Evolutionary conservation across 2,888 invertebrate genomes (phyloP).

Genomic region (Leucophenga montana): DNA sequence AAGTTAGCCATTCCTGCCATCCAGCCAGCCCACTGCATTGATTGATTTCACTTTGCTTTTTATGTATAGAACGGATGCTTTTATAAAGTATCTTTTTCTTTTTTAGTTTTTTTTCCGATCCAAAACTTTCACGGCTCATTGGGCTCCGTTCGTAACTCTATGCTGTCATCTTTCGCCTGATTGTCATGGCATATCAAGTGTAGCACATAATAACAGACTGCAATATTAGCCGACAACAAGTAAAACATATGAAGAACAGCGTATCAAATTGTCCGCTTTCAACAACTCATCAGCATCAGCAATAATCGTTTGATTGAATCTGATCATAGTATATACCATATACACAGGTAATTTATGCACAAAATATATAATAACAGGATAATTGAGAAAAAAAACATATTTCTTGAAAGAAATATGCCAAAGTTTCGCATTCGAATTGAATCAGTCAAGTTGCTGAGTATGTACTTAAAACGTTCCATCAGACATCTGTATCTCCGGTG

Average conservation of each 20-base stretch:
- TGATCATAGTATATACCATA: no score
- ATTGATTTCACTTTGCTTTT: conserved; percentile 24
- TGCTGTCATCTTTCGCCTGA: not conserved
- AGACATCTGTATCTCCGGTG: no score
- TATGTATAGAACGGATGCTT: not conserved
- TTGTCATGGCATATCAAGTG: conserved; percentile 25
- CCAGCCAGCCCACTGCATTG: conserved; percentile 12
- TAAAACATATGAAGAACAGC: no score
- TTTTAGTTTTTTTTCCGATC: not conserved
- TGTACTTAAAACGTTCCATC: no score
- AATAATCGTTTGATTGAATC: no score
- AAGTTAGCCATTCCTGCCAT: not conserved
- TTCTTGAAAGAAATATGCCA: no score
- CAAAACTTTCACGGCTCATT: conserved; percentile 25
- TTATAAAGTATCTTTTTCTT: not conserved
- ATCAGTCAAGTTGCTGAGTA: no score
- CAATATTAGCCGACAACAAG: conserved; percentile 19
- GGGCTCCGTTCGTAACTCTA: not conserved
- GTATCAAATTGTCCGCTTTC: not conserved
- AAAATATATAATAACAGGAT: no score
- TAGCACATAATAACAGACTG: conserved; percentile 24
- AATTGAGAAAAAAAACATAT: no score
- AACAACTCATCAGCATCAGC: not conserved
- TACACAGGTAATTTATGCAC: no score
- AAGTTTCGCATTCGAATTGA: no score